Evolutionary conservation across 2,888 invertebrate species (phyloP), one percentile per base, ranked within the genome.

Genomic region (Seira musarum): DNA sequence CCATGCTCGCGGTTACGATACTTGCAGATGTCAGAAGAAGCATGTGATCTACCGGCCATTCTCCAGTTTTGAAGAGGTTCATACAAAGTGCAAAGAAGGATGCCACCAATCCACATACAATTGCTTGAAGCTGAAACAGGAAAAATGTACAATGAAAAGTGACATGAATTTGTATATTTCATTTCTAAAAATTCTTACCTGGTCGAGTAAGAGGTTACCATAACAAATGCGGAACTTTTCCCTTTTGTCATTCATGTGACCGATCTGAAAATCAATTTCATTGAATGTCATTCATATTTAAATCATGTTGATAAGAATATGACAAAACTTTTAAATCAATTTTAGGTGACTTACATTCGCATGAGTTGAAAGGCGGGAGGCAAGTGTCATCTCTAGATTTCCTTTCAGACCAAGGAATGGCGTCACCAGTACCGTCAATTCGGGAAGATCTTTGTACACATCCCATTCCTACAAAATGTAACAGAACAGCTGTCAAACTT

Each of bases 351-450:
- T n/a, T n/a, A n/a, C n/a, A 89, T 95, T 94, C n/a, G 94, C 81
- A 67, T 96, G 94, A 15, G 97, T 97, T 15, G 96, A 97, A 2
- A 97, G 91, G 74, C 97, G 91, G 61, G 96, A 96, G 19, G 97
- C 97, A 87, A 97, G 90, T 24, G 97, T 97, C 97, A 97, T 97
- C 90, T 97, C 97, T 86, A 97, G 91, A 65, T 83, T 77, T 82
- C 97, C 97, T 90, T 97, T 97, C 21, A 97, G 91, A 10, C 97
- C 97, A 78, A 97, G 90, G 63, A 97, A 90, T 13, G 97, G 95
- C 74, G 96, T 96, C 65, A 97, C 92, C 90, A 94, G 89, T 84
- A 94, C 93, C 88, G 94, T 92, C 74, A 94, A 90, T 88, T 94
- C 93, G 60, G 92, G 92, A 2, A 94, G 91, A 88, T 92, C 90